These are phyloP conservation scores for Thera obeliscata DNA, from an alignment of 2,888 invertebrate species.

Conservation along the genomic window DNA sequence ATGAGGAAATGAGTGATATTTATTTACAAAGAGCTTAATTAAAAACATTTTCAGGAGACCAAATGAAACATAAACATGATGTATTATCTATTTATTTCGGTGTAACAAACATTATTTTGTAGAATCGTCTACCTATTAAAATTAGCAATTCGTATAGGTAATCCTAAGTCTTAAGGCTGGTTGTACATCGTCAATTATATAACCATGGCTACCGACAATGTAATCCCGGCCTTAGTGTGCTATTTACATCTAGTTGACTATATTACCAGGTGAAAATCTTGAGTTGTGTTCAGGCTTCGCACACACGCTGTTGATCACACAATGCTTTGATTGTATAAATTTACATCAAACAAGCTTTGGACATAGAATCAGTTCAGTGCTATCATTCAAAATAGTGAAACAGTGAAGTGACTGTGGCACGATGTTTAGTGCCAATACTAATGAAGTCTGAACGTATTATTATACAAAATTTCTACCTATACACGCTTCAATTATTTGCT, in stretches of 20 bases:
- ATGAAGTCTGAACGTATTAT: constrained; percentile 1
- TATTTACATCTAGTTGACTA: constrained; percentile 47
- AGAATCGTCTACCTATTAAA: constrained; percentile 71
- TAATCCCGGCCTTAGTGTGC: constrained; percentile 43
- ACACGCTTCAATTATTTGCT: constrained; percentile 6
- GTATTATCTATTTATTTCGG: constrained; percentile 75
- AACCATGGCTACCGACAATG: constrained; percentile 42
- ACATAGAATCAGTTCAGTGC: not conserved
- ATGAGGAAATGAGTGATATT: not conserved
- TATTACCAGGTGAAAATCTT: constrained; percentile 30
- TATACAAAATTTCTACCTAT: constrained; percentile 11
- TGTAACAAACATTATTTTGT: constrained; percentile 81
- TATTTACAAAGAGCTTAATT: not conserved
- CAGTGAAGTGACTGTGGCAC: not conserved
- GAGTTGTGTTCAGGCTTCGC: constrained; percentile 14
- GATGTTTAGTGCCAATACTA: not conserved
- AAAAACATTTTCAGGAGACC: not conserved
- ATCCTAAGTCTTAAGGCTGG: constrained; percentile 53
- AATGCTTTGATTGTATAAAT: constrained; percentile 5
- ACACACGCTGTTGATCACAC: constrained; percentile 3
- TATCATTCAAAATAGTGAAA: constrained; percentile 2
- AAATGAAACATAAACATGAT: constrained; percentile 54
- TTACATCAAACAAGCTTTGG: constrained; percentile 3
- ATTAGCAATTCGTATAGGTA: constrained; percentile 60
- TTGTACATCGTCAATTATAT: constrained; percentile 53